Conservation (phyloP, 2,888 invertebrate genomes). For the Thereva unica region DNA sequence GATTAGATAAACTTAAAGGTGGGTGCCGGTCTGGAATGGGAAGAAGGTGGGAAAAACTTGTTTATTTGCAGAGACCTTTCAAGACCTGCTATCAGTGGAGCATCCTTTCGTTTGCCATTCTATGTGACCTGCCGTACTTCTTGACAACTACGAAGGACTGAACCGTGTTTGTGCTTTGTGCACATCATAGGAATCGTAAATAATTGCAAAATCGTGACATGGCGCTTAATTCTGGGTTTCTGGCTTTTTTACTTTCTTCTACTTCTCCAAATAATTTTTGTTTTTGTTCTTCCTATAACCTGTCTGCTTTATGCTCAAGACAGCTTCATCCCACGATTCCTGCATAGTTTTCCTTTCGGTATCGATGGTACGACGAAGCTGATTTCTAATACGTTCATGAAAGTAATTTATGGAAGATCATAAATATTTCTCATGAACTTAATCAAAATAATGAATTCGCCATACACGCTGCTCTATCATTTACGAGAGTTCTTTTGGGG, state of each 20-base stretch:
- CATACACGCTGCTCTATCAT: slow-evolving; percentile 25
- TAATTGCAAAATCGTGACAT: slow-evolving; percentile 44
- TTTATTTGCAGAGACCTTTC: slow-evolving; percentile 28
- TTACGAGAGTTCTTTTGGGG: background rate
- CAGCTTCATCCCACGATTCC: slow-evolving; percentile 18
- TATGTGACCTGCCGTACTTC: slow-evolving; percentile 19
- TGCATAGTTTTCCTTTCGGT: no score
- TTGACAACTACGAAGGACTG: background rate
- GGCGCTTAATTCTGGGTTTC: slow-evolving; percentile 41
- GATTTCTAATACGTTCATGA: slow-evolving; percentile 38
- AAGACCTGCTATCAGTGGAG: slow-evolving; percentile 24
- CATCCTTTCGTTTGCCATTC: background rate
- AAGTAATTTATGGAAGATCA: slow-evolving; percentile 41
- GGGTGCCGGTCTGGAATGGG: background rate
- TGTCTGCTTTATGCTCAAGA: slow-evolving; percentile 18
- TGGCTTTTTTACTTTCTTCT: slow-evolving; percentile 11
- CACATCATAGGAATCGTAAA: slow-evolving; percentile 42
- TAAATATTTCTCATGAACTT: slow-evolving; percentile 43
- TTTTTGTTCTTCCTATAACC: slow-evolving; percentile 14
- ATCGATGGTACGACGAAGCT: slow-evolving; percentile 20
- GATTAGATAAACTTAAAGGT: slow-evolving; percentile 22
- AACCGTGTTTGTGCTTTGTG: slow-evolving; percentile 38
- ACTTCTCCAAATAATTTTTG: slow-evolving; percentile 24
- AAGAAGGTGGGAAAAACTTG: slow-evolving; percentile 25
- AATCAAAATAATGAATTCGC: slow-evolving; percentile 43